Evolutionary conservation across 2,888 invertebrate genomes (phyloP), one percentile per base, ranked within the genome.

Genomic region (Xestia rhomboidea): DNA sequence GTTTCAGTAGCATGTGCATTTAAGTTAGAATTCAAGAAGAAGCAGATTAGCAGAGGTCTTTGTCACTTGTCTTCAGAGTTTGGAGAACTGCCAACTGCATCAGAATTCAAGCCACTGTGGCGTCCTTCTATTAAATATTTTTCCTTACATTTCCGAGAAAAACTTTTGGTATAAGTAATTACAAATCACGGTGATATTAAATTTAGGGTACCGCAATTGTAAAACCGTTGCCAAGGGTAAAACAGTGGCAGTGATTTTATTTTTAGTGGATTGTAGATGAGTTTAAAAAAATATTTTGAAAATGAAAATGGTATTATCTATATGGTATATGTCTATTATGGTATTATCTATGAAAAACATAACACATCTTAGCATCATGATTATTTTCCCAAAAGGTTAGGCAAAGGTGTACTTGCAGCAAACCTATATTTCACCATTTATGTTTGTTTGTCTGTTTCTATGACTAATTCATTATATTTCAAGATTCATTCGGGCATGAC

Each of bases 1-100:
- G 71, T 79, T 74, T 27, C 27, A 73, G 38, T 64, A 68, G 71
- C 54, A 60, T 70, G 10, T 38, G 51, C 44, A n/a, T 67, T 76
- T n/a, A 38, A 69, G 11, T 72, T 66, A 70, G 7, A 8, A 41
- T 76, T 81, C 69, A 15, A 41, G 46, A 66, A 68, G 76, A 69
- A 77, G 46, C 64, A 34, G 34, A 34, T 34, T 34, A 34, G 34
- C 34, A 71, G 38, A 44, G 84, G 46, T 83, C 79, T 77, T 76
- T 30, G 49, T 68, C 1, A 21, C 34, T 82, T 79, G 88, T 76
- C 21, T 49, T 5, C 24, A 66, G 63, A 79, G 54, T 81, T 82
- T 89, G 88, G 88, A 82, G 3, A 3, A 21, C 18, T 63, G 88
- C 88, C 88, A 89, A 88, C 49, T 88, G 88, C 88, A 88, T 79